Base-by-base conservation (phyloP, 2,113 vertebrate genomes). In the Nipponia nippon region DNA sequence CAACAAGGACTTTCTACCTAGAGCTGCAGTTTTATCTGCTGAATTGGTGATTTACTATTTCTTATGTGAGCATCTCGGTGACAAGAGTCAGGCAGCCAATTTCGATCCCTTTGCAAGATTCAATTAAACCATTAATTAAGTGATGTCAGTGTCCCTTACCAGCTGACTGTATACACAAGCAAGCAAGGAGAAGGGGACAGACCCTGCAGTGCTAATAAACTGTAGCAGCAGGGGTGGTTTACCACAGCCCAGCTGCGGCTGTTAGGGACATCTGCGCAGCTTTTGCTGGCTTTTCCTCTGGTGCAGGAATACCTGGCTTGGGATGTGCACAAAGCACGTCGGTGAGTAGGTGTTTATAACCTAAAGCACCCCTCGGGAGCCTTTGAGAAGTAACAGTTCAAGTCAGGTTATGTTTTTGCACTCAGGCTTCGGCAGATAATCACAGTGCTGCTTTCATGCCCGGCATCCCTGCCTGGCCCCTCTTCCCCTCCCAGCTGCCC, bases 51-150 rank as follows among this genome's bases (percentile, higher is more conserved):
- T 95, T 96, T 83, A 86, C 87, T 88, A 8, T 83, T 94, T 94
- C 95, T 92, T 95, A 61, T 11, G 32, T 62, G 67, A 89, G 73
- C 67, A 82, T 93, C 84, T 86, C 36, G 6, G 75, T 66, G 87
- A 90, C 78, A 87, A 25, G 63, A 95, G 69, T 91, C 69, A 70
- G 79, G 87, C 90, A 81, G 89, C 53, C 83, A 83, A 70, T 94
- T 96, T 86, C 38, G 5, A 91, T 95, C 63, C 71, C 79, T 96
- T 96, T 82, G 85, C 52, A 76, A 76, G 87, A 91, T 97, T 92
- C 94, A 97, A 95, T 95, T 96, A 95, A 88, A 77, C 36, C 50
- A 10, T 84, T 91, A 91, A 95, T 94, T 83, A 97, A 95, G 53
- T 62, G 95, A 93, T 95, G 93, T 79, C 91, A 86, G 79, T 89